phyloP scores from a whole-genome alignment of 2,797 vertebrate genomes.

The Paratrypauchen microcephalus region DNA sequence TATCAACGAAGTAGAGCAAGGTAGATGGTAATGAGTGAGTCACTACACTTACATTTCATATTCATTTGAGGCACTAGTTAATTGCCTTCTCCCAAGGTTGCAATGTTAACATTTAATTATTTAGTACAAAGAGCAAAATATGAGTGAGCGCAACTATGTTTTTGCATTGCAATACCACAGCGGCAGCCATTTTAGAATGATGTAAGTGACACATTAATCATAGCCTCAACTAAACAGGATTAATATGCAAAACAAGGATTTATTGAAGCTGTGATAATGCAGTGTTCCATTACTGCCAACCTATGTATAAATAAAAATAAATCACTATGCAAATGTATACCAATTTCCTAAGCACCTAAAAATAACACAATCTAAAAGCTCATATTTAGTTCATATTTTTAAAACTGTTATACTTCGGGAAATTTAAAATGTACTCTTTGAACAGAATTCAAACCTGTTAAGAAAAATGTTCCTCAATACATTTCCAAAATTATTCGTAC shows the following conservation, averaged over 20 bases:
- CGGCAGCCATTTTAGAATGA: slow-evolving; percentile 2
- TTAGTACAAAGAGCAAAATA: slow-evolving; percentile 1
- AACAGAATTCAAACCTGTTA: too few species aligned
- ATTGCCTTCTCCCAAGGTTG: slow-evolving; percentile 8
- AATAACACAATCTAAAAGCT: not conserved
- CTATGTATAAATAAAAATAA: not conserved
- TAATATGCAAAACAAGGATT: slow-evolving; percentile 1
- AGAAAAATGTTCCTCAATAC: too few species aligned
- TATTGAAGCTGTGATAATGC: not conserved
- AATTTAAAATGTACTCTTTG: too few species aligned
- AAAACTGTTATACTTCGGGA: too few species aligned
- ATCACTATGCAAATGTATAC: not conserved
- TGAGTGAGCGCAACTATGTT: not conserved
- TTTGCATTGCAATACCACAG: not conserved
- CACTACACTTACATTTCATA: not conserved
- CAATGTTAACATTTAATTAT: slow-evolving; percentile 11
- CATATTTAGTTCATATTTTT: too few species aligned
- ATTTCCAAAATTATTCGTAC: too few species aligned
- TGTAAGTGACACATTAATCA: not conserved
- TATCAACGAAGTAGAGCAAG: not conserved
- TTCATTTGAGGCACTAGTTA: slow-evolving; percentile 4
- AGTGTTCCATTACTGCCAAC: slow-evolving; percentile 4
- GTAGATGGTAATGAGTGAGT: not conserved
- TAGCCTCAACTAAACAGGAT: slow-evolving; percentile 1
- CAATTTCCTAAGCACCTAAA: not conserved